phyloP scores from a whole-genome alignment of 2,888 invertebrate species.

The Panopea generosa region DNA sequence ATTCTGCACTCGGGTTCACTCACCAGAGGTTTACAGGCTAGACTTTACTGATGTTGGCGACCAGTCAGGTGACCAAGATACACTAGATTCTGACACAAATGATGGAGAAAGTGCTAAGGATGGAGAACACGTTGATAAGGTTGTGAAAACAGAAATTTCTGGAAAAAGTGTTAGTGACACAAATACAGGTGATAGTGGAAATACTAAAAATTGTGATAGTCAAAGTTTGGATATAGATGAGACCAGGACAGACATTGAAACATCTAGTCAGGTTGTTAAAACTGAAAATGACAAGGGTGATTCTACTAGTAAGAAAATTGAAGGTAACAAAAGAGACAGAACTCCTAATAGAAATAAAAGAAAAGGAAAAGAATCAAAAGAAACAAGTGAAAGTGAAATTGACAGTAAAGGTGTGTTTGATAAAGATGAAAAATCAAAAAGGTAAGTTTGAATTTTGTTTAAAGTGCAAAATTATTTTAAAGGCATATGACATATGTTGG shows the following conservation, averaged over 20 bases:
- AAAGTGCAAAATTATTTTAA: too few relatives aligned
- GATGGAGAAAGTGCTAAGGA: constrained; percentile 6
- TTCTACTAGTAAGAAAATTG: background rate
- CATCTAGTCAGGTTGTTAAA: too few relatives aligned
- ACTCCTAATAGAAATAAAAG: constrained; percentile 29
- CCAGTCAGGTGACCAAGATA: constrained; percentile 56
- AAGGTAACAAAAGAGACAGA: background rate
- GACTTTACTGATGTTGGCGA: constrained; percentile 62
- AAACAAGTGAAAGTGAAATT: constrained; percentile 33
- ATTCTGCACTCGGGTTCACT: constrained; percentile 59
- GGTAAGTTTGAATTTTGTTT: background rate
- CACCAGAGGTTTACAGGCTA: constrained; percentile 60
- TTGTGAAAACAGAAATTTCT: background rate
- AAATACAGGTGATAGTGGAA: constrained; percentile 6
- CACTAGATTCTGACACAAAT: constrained; percentile 9
- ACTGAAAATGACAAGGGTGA: too few relatives aligned
- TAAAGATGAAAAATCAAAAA: constrained; percentile 10
- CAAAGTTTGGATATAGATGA: too few relatives aligned
- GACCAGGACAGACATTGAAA: too few relatives aligned
- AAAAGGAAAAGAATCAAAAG: constrained; percentile 40
- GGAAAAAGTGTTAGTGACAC: constrained; percentile 1
- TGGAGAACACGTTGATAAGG: background rate
- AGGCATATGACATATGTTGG: too few relatives aligned
- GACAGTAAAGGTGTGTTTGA: background rate
- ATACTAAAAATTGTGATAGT: constrained; percentile 15